These are phyloP conservation scores for Agelastica alni DNA, from an alignment of 2,888 invertebrate species.

Conservation along the genomic window DNA sequence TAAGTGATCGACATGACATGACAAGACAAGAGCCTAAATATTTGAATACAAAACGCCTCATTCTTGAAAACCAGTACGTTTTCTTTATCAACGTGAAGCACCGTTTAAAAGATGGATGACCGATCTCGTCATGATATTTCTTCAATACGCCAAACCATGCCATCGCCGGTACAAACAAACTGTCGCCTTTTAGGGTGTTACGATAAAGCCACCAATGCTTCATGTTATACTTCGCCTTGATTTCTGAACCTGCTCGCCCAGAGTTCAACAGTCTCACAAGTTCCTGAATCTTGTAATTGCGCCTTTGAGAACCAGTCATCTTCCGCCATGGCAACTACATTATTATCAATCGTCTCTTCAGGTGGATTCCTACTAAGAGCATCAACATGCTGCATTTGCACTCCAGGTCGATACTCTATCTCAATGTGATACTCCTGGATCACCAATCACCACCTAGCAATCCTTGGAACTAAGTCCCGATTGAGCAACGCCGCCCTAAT, in stretches of 20 bases:
- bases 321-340: constrained; percentile 24
- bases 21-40: constrained; percentile 34
- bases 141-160: constrained; percentile 13
- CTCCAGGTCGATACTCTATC: too few relatives aligned
- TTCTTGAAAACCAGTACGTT: constrained; percentile 25
- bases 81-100: constrained; percentile 11
- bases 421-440: too few relatives aligned
- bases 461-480: constrained; percentile 31
- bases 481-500: constrained; percentile 33
- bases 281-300: constrained; percentile 32
- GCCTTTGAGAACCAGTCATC: constrained; percentile 38
- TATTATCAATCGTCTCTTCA: neutral
- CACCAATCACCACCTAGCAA: too few relatives aligned
- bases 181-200: constrained; percentile 13
- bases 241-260: constrained; percentile 19
- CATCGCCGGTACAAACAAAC: constrained; percentile 19
- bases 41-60: constrained; percentile 26
- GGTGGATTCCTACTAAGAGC: too few relatives aligned
- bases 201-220: constrained; percentile 31
- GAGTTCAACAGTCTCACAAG: constrained; percentile 19
- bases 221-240: constrained; percentile 9
- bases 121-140: constrained; percentile 39
- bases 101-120: constrained; percentile 37
- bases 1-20: constrained; percentile 15
- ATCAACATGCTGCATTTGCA: too few relatives aligned